Conservation (phyloP, 2,888 invertebrate genomes). For the Chesias legatella region DNA sequence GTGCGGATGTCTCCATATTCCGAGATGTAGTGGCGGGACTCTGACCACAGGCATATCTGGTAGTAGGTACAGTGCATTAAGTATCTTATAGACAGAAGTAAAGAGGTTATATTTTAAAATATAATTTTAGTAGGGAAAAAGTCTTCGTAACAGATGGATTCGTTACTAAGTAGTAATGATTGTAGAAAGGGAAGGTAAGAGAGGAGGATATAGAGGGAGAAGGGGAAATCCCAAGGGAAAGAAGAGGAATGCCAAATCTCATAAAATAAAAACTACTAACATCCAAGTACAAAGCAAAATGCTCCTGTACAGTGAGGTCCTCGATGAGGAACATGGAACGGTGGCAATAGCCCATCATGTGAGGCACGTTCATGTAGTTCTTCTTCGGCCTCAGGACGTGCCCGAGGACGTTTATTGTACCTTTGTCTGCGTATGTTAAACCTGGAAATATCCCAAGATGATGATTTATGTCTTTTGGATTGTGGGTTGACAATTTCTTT, state of each 20-base stretch:
- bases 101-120: too few relatives aligned
- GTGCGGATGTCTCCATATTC: constrained; percentile 48
- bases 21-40: constrained; percentile 33
- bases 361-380: constrained; percentile 39
- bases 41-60: constrained; percentile 59
- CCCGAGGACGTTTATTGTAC: constrained; percentile 54
- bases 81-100: too few relatives aligned
- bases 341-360: constrained; percentile 67
- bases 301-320: constrained; percentile 61
- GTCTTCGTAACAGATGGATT: too few relatives aligned
- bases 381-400: constrained; percentile 28
- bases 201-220: too few relatives aligned
- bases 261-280: constrained; percentile 39
- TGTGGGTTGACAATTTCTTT: too few relatives aligned
- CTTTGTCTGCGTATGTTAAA: constrained; percentile 50
- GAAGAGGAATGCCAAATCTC: too few relatives aligned
- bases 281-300: constrained; percentile 46
- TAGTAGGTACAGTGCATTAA: too few relatives aligned
- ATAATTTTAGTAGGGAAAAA: too few relatives aligned
- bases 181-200: too few relatives aligned
- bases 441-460: constrained; percentile 45
- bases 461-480: too few relatives aligned
- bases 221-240: too few relatives aligned
- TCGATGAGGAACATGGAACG: constrained; percentile 44
- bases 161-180: too few relatives aligned